A percentile compares a stretch with the other conserved stretches of the same genome.
These are phyloP conservation scores for Zosterops japonicus DNA, from an alignment of 2,113 vertebrate species.

Conservation along the genomic window DNA sequence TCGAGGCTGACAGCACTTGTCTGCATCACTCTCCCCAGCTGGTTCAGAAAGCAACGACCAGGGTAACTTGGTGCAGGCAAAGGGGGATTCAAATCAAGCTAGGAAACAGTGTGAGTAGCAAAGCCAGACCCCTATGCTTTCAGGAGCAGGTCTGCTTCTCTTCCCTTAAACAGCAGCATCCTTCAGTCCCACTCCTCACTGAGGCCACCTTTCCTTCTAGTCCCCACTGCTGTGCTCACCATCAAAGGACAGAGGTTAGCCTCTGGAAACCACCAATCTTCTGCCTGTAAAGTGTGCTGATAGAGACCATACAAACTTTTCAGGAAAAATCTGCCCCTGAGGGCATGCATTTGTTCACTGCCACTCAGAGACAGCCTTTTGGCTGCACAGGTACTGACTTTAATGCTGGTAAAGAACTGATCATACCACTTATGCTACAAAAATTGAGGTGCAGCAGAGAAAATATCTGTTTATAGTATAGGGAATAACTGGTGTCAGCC, in stretches of 20 bases:
- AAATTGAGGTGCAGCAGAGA: not conserved
- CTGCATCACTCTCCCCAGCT: not conserved
- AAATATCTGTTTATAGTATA: not conserved
- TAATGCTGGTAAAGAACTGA: not conserved
- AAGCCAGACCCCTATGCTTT: not conserved
- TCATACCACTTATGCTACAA: not conserved
- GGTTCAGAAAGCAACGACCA: not conserved
- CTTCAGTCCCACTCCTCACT: not conserved
- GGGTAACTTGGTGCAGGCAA: fast-evolving
- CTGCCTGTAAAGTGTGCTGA: not conserved
- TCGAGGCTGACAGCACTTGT: not conserved
- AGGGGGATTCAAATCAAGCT: not conserved
- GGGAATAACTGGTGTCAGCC: not conserved
- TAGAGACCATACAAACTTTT: not conserved
- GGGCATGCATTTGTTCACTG: not conserved
- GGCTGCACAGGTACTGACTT: not conserved
- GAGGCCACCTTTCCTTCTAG: not conserved
- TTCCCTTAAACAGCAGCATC: not conserved
- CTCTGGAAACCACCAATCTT: slow-evolving; percentile 1
- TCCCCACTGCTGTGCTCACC: not conserved
- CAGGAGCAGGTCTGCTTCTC: not conserved
- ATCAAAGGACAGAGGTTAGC: not conserved
- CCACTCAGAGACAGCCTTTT: not conserved
- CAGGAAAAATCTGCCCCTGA: not conserved
- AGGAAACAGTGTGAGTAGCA: not conserved